phyloP scores from a whole-genome alignment of 2,113 vertebrate genomes.

The Thomomys bottae region DNA sequence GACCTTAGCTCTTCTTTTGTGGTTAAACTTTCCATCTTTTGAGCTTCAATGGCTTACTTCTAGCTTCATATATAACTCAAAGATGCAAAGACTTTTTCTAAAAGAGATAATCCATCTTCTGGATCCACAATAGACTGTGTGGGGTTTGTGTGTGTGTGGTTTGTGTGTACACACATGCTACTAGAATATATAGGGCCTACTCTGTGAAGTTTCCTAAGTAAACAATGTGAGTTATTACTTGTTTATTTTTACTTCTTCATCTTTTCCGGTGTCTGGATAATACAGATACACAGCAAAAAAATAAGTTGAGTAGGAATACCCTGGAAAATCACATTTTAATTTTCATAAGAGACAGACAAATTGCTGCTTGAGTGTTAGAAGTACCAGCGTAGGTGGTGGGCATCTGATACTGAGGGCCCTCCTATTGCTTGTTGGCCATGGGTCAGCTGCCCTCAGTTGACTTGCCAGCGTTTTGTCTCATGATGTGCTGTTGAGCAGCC shows the following conservation, averaged over 20 bases:
- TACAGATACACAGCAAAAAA: not conserved
- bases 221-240: not conserved
- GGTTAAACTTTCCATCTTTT: not conserved
- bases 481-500: constrained; percentile 66
- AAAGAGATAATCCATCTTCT: not conserved
- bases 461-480: constrained; percentile 64
- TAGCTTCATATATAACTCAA: not conserved
- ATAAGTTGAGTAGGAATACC: not conserved
- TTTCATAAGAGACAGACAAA: constrained; percentile 27
- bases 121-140: not conserved
- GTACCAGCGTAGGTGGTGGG: not conserved
- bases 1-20: not conserved
- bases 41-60: not conserved
- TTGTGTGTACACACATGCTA: not conserved
- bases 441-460: constrained; percentile 54
- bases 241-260: not conserved
- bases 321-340: not conserved
- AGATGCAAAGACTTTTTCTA: not conserved
- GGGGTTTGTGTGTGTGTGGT: not conserved
- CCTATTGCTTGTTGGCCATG: not conserved
- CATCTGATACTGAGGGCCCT: constrained; percentile 38
- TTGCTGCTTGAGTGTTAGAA: constrained; percentile 18
- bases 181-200: not conserved
- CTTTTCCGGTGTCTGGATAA: not conserved
- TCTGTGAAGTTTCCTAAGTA: not conserved